phyloP scores from a whole-genome alignment of 1,140 invertebrate genomes.

The Ceratina japonica region DNA sequence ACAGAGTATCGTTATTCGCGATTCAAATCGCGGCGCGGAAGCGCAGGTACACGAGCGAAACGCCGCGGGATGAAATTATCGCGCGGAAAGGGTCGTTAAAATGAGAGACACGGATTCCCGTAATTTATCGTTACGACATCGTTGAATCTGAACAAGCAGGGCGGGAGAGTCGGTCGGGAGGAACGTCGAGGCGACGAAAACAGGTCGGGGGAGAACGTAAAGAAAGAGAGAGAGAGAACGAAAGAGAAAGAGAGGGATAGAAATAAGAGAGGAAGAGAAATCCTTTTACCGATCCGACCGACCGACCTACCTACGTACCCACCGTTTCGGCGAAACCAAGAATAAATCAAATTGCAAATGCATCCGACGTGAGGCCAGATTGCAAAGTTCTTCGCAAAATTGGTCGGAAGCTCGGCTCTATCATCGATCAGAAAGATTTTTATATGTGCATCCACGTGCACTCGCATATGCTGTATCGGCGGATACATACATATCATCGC shows the following conservation, averaged over 20 bases:
- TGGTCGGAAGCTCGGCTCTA: conserved; percentile 36
- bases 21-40: background rate
- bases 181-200: background rate
- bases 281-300: conserved; percentile 1
- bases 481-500: background rate
- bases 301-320: background rate
- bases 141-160: background rate
- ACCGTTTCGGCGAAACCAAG: conserved; percentile 29
- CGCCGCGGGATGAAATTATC: conserved; percentile 3
- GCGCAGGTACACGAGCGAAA: background rate
- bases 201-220: no score
- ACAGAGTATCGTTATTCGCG: background rate
- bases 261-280: background rate
- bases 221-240: no score
- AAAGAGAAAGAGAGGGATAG: no score
- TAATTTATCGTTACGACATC: conserved; percentile 34
- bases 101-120: conserved; percentile 4
- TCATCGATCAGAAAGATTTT: conserved; percentile 43
- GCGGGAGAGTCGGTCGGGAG: background rate
- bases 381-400: conserved; percentile 59
- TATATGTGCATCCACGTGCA: conserved; percentile 9
- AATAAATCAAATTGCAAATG: conserved; percentile 63
- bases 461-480: background rate
- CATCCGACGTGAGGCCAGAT: conserved; percentile 50
- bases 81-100: background rate